Conservation (phyloP, 2,888 invertebrate genomes). For the Watsonalla binaria region DNA sequence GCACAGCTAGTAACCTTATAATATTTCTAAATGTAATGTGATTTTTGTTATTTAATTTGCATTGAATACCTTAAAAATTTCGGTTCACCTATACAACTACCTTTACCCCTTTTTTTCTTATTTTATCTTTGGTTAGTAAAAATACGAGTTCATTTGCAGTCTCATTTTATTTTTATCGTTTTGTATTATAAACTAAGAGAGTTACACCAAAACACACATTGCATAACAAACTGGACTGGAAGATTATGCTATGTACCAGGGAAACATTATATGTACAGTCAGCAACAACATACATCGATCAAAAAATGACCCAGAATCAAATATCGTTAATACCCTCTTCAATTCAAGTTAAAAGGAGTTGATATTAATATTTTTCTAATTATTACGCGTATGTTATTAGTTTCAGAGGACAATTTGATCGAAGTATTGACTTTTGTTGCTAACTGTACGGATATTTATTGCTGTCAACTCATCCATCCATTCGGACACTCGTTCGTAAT, state of each 20-base stretch:
- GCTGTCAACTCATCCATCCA: conserved; percentile 29
- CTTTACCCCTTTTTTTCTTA: too few species aligned
- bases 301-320: too few species aligned
- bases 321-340: too few species aligned
- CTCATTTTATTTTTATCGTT: conserved; percentile 70
- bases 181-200: conserved; percentile 66
- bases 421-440: too few species aligned
- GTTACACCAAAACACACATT: conserved; percentile 73
- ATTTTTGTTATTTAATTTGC: too few species aligned
- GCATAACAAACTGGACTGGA: conserved; percentile 71
- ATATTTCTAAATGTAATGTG: too few species aligned
- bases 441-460: conserved; percentile 23
- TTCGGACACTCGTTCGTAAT: conserved; percentile 20
- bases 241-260: conserved; percentile 61
- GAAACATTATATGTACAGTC: conserved; percentile 47
- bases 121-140: conserved; percentile 15
- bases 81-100: too few species aligned
- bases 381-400: neutral
- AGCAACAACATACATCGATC: conserved; percentile 17
- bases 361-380: too few species aligned
- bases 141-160: conserved; percentile 60
- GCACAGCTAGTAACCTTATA: too few species aligned
- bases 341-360: too few species aligned
- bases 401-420: too few species aligned
- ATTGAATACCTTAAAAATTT: too few species aligned